Evolutionary conservation across 1,140 invertebrate species (phyloP), one percentile per base, ranked within the genome.

Genomic region (Polypedilum pembai): DNA sequence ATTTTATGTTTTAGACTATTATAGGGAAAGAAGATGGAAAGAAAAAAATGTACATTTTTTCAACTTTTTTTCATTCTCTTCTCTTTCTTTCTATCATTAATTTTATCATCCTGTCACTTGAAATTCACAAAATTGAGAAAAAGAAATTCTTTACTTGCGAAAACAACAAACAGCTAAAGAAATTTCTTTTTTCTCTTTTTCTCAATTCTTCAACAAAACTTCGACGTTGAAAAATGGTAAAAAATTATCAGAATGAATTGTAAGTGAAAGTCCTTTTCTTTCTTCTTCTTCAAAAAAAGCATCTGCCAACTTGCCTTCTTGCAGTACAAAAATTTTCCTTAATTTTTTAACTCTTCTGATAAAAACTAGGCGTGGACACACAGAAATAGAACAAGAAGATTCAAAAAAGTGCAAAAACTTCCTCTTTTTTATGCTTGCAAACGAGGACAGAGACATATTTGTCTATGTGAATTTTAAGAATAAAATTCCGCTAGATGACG

Each of bases 221-320:
- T 69, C 65, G 65, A 69, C 65, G 20, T 69, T 69, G 65, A 69
- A 69, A 69, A 69, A 69, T 69, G 65, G 65, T 69, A 69, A 69
- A 69, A 56, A 56, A 56, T 56, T 56, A 56, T 56, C 45, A 56
- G 45, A 56, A 79, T 80, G 80, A 80, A 80, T 80, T 80, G 78
- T 79, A 80, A 77, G 72, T 65, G 75, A 76, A 74, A 75, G 73
- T 20, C 41, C 33, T 74, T 73, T 20, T 40, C 33, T 74, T 73
- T 74, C 41, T 75, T 74, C 73, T 74, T 40, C 75, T n/a, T n/a
- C n/a, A n/a, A n/a, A n/a, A 74, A 69, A 56, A 56, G 45, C 45
- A 56, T 56, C 45, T 56, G 45, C 45, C 45, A 56, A 56, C 45
- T 56, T 56, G 45, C 45, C 45, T 56, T 56, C 45, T n/a, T n/a